These are phyloP conservation scores for Planiliza haematocheilus DNA, from an alignment of 2,113 vertebrate genomes.

Conservation along the genomic window DNA sequence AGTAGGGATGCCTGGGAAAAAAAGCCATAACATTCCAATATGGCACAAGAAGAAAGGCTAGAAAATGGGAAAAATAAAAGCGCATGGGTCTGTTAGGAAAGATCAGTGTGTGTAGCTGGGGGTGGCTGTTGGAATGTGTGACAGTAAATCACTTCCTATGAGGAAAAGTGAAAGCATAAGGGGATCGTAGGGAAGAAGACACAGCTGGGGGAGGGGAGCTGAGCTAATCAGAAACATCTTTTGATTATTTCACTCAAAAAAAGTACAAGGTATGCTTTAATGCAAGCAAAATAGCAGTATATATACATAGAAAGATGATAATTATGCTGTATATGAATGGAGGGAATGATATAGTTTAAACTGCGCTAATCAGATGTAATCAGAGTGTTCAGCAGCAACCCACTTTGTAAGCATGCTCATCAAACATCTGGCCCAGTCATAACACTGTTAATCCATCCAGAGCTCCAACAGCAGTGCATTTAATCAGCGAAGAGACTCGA, in stretches of 20 bases:
- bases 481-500: background rate
- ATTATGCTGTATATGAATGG: background rate
- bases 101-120: conserved; percentile 30
- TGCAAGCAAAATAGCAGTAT: conserved; percentile 5
- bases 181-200: conserved; percentile 16
- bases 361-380: conserved; percentile 42
- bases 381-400: conserved; percentile 14
- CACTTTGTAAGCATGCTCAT: conserved; percentile 34
- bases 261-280: conserved; percentile 3
- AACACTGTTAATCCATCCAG: conserved; percentile 28
- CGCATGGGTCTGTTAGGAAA: conserved; percentile 13
- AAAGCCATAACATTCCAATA: background rate
- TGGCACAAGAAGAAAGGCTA: conserved; percentile 24
- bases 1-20: background rate
- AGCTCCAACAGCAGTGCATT: background rate
- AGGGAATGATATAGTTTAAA: conserved; percentile 32
- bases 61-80: conserved; percentile 32
- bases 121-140: conserved; percentile 63
- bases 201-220: background rate
- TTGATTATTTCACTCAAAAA: conserved; percentile 14
- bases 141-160: conserved; percentile 71
- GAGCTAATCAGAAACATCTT: conserved; percentile 56
- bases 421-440: conserved; percentile 39
- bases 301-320: background rate
- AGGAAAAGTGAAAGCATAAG: conserved; percentile 57